Base-by-base conservation (phyloP, 2,888 invertebrate species). In the Aquatica leii region DNA sequence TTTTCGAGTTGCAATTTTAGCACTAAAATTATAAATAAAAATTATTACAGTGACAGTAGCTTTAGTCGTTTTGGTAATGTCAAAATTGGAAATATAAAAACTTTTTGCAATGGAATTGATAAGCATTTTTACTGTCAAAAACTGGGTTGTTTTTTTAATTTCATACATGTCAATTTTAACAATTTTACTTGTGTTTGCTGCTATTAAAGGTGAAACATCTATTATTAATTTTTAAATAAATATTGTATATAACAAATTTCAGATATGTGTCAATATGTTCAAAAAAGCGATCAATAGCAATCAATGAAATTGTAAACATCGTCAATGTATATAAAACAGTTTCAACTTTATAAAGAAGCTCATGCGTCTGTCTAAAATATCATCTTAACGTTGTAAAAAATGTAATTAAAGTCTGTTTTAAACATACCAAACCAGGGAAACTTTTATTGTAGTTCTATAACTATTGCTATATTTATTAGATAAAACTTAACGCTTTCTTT, bases 141-240 rank as follows among this genome's bases (percentile, higher is more conserved):
- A 75, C 61, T 78, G 77, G 77, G 65, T 78, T 18, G 58, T 72
- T n/a, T 77, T 76, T 50, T 67, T 78, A 3, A 55, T 72, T 20
- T 69, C 73, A 1, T 78, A 78, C 54, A 72, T 76, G 62, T 66
- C 67, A 40, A 63, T 74, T 8, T 58, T 73, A 48, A 70, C 73
- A 49, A 35, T 75, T 48, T 37, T 73, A 6, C 71, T 77, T 21
- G 75, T 74, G 53, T 62, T 69, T 14, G 65, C 73, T 40, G 73
- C 73, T 55, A 58, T 77, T 18, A 70, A 70, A 71, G 78, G 78
- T 74, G 69, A 20, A 43, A n/a, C 15, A 15, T 14, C 8, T 8
- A 43, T 43, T 15, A 3, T 46, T 4, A 18, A 46, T 20, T 9
- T 17, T 18, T 46, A 1, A 15, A 14, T 41, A 14, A 12, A 9